phyloP scores from a whole-genome alignment of 1,140 invertebrate genomes.

The Leptinotarsa defecta region DNA sequence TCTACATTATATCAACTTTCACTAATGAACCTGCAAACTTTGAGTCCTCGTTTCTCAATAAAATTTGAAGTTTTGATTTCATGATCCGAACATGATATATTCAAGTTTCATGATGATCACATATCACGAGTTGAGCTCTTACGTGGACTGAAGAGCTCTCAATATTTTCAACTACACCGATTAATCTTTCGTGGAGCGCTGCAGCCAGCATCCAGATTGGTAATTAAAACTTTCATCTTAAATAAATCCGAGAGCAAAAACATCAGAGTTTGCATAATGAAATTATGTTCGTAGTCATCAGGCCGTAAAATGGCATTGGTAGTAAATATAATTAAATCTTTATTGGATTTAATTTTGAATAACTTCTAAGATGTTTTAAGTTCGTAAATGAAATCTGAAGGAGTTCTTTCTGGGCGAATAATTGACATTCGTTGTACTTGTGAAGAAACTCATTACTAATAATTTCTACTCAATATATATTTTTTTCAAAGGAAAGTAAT shows the following conservation, averaged over 20 bases:
- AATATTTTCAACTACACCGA: background rate
- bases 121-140: background rate
- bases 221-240: background rate
- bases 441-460: no score
- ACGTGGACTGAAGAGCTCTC: background rate
- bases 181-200: background rate
- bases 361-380: background rate
- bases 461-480: no score
- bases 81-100: background rate
- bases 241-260: constrained; percentile 1
- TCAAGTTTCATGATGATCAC: background rate
- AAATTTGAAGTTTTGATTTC: no score
- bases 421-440: no score
- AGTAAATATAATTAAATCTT: constrained; percentile 4
- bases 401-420: background rate
- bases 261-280: background rate
- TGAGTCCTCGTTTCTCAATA: no score
- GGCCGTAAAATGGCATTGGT: background rate
- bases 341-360: background rate
- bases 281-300: background rate
- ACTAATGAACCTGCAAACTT: no score
- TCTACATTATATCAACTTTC: no score
- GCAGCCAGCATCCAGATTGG: background rate
- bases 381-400: background rate
- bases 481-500: no score